Evolutionary conservation across 2,797 vertebrate species (phyloP).

Genomic region (Argentina silus): DNA sequence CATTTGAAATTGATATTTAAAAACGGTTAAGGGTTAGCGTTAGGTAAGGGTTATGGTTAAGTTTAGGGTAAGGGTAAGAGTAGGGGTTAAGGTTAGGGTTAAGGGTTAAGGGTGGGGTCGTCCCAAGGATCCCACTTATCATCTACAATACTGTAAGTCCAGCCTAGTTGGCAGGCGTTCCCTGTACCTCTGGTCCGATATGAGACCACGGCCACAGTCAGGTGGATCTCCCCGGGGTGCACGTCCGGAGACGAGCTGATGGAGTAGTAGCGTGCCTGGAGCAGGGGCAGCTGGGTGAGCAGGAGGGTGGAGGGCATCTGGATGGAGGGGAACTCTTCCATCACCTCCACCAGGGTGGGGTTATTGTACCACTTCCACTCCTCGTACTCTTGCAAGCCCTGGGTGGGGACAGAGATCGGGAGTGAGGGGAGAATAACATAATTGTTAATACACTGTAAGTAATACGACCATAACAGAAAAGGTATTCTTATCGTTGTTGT

Average conservation of each 20-base stretch:
- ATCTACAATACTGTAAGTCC: not conserved
- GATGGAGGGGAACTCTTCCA: conserved; percentile 94
- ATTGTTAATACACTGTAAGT: too few relatives aligned
- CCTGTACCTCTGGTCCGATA: conserved; percentile 62
- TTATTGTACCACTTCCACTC: conserved; percentile 99
- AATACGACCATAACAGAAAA: too few relatives aligned
- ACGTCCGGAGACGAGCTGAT: conserved; percentile 96
- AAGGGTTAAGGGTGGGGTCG: too few relatives aligned
- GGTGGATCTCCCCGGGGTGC: conserved; percentile 92
- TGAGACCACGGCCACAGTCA: conserved; percentile 95
- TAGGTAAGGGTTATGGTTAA: too few relatives aligned
- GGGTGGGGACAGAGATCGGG: conserved; percentile 1
- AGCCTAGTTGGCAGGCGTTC: conserved; percentile 3
- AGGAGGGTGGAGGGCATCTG: conserved; percentile 94
- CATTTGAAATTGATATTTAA: too few relatives aligned
- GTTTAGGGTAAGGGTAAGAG: too few relatives aligned
- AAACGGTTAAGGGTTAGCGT: too few relatives aligned
- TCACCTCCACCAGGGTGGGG: conserved; percentile 91
- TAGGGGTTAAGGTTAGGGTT: too few relatives aligned
- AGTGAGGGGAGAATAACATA: not conserved
- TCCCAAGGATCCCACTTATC: too few relatives aligned
- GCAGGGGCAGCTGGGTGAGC: conserved; percentile 92
- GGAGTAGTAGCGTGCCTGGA: conserved; percentile 97
- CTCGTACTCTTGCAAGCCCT: conserved; percentile 98
- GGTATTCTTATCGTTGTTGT: too few relatives aligned